Conservation (phyloP, 2,888 invertebrate species). For the Zygogramma bicolorata region DNA sequence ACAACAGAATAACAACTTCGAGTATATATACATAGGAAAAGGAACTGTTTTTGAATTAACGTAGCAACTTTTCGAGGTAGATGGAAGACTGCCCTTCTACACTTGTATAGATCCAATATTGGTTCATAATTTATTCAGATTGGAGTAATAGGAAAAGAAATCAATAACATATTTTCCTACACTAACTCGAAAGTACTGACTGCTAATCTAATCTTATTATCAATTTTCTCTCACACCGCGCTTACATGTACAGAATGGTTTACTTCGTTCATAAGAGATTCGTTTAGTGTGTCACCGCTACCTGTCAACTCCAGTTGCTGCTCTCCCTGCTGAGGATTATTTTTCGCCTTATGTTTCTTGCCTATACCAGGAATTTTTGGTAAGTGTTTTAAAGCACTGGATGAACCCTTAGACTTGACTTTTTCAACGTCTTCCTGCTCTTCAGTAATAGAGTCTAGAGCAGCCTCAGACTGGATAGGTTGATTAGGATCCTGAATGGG, state of each 20-base stretch:
- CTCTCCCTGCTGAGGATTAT: conserved; percentile 45
- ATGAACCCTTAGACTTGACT: conserved; percentile 67
- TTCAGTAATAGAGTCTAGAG: conserved; percentile 77
- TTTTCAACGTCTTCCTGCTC: conserved; percentile 72
- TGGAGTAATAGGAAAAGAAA: too few species aligned
- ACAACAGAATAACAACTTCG: too few species aligned
- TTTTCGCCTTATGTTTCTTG: conserved; percentile 70
- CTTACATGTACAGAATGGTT: conserved; percentile 62
- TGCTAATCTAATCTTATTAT: neutral
- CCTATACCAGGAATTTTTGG: conserved; percentile 77
- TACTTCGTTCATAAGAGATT: conserved; percentile 50
- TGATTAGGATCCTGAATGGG: conserved; percentile 83
- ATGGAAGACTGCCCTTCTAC: too few species aligned
- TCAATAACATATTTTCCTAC: too few species aligned
- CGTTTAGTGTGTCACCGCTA: conserved; percentile 45
- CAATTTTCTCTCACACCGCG: conserved; percentile 54
- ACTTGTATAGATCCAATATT: too few species aligned
- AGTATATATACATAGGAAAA: too few species aligned
- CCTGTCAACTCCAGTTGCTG: conserved; percentile 56
- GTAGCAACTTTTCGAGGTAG: too few species aligned
- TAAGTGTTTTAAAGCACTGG: conserved; percentile 69
- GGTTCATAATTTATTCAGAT: too few species aligned
- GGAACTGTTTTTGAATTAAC: too few species aligned
- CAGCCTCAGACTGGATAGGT: conserved; percentile 69
- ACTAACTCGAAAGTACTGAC: neutral